Percentiles rank a stretch among this genome's conserved stretches.
These are phyloP conservation scores for Sceloporus undulatus DNA, from an alignment of 2,113 vertebrate genomes.

Conservation along the genomic window DNA sequence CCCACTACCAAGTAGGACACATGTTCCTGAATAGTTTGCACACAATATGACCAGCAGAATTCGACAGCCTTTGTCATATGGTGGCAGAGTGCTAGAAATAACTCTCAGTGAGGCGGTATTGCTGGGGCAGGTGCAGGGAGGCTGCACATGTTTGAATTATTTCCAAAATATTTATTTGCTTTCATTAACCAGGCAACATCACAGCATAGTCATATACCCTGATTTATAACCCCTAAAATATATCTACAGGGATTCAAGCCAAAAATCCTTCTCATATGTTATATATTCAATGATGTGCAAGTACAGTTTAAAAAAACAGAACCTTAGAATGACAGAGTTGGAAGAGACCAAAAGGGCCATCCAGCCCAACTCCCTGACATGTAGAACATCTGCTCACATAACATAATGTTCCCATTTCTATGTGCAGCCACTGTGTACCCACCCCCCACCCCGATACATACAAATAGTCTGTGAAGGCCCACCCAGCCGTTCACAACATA, in stretches of 20 bases:
- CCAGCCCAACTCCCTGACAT: too few species aligned
- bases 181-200: not conserved
- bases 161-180: not conserved
- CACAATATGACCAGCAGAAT: not conserved
- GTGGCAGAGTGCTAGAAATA: not conserved
- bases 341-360: too few species aligned
- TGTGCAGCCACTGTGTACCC: not conserved
- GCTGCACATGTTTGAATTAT: not conserved
- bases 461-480: not conserved
- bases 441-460: not conserved
- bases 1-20: not conserved
- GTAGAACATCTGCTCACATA: not conserved
- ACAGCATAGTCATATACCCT: not conserved
- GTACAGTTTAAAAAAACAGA: not conserved
- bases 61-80: not conserved
- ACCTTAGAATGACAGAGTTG: too few species aligned
- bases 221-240: not conserved
- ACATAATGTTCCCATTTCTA: not conserved
- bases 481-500: not conserved
- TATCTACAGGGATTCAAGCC: not conserved
- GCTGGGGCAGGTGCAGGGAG: not conserved
- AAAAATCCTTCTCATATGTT: not conserved
- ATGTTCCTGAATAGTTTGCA: not conserved
- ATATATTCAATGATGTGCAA: not conserved
- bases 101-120: not conserved